These are phyloP conservation scores for Itoplectis maculator DNA, from an alignment of 2,888 invertebrate genomes.

Conservation along the genomic window DNA sequence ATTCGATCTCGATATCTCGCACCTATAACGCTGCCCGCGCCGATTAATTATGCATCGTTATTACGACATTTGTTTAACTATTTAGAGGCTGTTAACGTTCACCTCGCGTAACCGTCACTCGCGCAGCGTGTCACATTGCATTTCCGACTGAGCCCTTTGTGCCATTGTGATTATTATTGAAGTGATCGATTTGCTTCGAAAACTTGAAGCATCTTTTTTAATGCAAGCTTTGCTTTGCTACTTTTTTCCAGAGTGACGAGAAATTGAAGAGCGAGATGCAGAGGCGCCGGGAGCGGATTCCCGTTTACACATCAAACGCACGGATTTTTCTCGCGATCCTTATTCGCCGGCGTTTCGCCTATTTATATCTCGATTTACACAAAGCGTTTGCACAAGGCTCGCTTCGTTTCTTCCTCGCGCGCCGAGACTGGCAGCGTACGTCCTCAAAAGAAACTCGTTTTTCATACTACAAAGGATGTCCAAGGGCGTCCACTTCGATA, in stretches of 20 bases:
- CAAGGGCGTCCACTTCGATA: slow-evolving; percentile 77
- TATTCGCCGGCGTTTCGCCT: neutral
- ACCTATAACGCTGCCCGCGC: slow-evolving; percentile 17
- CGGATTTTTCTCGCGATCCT: neutral
- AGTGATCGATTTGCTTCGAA: too few species aligned
- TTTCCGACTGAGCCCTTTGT: neutral
- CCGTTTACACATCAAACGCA: neutral
- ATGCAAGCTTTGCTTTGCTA: too few species aligned
- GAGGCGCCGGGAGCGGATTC: too few species aligned
- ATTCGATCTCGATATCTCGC: slow-evolving; percentile 43
- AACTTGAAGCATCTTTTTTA: too few species aligned
- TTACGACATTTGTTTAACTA: slow-evolving; percentile 62
- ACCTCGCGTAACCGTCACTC: neutral
- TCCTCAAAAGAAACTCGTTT: slow-evolving; percentile 76
- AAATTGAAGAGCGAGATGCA: too few species aligned
- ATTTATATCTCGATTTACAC: slow-evolving; percentile 34
- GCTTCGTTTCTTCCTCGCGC: slow-evolving; percentile 55
- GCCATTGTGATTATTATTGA: neutral
- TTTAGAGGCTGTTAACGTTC: slow-evolving; percentile 35
- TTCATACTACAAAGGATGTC: slow-evolving; percentile 73
- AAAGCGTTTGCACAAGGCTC: slow-evolving; percentile 39
- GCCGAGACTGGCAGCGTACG: slow-evolving; percentile 45
- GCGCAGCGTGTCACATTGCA: neutral
- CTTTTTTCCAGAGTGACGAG: too few species aligned
- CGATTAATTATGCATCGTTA: slow-evolving; percentile 63